Percentiles rank a stretch among this genome's conserved stretches.
Evolutionary conservation across 2,797 vertebrate genomes (phyloP).

Genomic region (Acrossocheilus fasciatus): DNA sequence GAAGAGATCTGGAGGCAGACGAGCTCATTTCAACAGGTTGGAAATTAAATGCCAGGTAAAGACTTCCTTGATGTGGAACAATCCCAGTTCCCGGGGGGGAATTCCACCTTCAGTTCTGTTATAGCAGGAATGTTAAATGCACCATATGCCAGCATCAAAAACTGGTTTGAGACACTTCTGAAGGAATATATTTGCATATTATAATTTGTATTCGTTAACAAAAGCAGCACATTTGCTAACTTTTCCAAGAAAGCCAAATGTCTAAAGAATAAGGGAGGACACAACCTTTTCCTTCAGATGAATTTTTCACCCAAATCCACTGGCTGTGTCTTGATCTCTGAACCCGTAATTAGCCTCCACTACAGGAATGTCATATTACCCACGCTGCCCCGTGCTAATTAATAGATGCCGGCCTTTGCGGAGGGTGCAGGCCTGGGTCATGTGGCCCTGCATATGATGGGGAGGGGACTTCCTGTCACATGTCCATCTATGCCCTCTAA

Average conservation of each 20-base stretch:
- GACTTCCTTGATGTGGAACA: conserved; percentile 41
- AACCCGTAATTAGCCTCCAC: conserved; percentile 55
- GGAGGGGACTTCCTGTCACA: conserved; percentile 20
- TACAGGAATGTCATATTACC: conserved; percentile 46
- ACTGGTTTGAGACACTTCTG: not conserved
- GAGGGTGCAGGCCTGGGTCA: conserved; percentile 15
- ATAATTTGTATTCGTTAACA: not conserved
- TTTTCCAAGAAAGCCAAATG: conserved; percentile 15
- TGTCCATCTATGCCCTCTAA: conserved; percentile 8
- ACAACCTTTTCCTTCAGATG: conserved; percentile 17
- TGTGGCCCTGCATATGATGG: not conserved
- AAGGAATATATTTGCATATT: not conserved
- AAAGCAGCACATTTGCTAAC: conserved; percentile 22
- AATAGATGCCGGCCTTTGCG: conserved; percentile 37
- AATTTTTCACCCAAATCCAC: conserved; percentile 42
- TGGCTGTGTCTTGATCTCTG: conserved; percentile 13
- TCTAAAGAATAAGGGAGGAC: conserved; percentile 14
- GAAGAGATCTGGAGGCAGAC: not conserved
- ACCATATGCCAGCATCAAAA: conserved; percentile 36
- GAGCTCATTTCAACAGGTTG: not conserved
- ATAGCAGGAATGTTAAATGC: conserved; percentile 54
- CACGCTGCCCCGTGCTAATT: conserved; percentile 35
- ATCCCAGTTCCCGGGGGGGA: conserved; percentile 39
- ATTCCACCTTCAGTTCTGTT: conserved; percentile 33
- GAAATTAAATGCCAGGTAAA: conserved; percentile 36